Evolutionary conservation across 1,140 invertebrate species (phyloP).

Genomic region (Octopus bimaculoides): DNA sequence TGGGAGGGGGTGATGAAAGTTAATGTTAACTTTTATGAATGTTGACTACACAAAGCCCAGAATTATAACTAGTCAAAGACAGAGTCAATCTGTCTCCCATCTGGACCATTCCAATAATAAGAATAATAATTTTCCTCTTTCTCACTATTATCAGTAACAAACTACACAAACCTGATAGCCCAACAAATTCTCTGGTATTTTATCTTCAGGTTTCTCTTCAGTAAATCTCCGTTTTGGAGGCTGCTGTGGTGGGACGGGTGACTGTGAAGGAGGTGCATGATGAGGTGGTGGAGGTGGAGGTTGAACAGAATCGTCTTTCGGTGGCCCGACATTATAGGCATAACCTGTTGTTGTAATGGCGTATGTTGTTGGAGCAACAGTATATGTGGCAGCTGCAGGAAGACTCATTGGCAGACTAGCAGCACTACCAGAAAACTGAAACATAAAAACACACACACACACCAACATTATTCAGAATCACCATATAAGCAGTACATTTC

Average conservation of each 20-base stretch:
- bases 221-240: slow-evolving; percentile 45
- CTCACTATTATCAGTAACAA: no score
- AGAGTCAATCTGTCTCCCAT: no score
- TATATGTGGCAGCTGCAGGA: background rate
- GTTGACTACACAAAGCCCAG: no score
- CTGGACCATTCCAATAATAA: no score
- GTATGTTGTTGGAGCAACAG: slow-evolving; percentile 25
- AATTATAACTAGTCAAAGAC: no score
- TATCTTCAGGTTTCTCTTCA: slow-evolving; percentile 52
- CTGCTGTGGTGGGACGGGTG: slow-evolving; percentile 29
- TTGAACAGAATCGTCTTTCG: slow-evolving; percentile 4
- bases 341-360: slow-evolving; percentile 20
- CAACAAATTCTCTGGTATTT: slow-evolving; percentile 50
- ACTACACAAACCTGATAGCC: slow-evolving; percentile 48
- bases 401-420: background rate
- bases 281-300: slow-evolving; percentile 25
- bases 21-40: no score
- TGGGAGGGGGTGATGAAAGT: no score
- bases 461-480: no score
- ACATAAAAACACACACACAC: background rate
- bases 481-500: no score
- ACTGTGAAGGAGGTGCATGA: background rate
- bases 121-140: no score
- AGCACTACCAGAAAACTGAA: slow-evolving; percentile 5
- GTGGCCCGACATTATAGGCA: slow-evolving; percentile 21